These are phyloP conservation scores for Lamprologus lemairii DNA, from an alignment of 2,113 vertebrate genomes.

Conservation along the genomic window DNA sequence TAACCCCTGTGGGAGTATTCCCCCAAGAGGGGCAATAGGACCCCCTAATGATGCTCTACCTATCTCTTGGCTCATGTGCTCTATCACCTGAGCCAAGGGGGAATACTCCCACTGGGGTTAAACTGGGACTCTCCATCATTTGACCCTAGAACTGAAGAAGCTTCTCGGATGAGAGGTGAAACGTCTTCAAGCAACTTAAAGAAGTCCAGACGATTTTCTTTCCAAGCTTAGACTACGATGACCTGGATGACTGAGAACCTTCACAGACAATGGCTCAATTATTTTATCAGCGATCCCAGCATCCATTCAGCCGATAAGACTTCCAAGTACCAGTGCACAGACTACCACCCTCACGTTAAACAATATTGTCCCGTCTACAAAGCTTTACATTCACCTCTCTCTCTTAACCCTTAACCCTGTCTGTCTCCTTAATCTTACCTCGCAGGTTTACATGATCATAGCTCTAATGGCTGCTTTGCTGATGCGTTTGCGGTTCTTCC, in stretches of 20 bases:
- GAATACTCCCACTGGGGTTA: too few species aligned
- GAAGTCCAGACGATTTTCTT: not conserved
- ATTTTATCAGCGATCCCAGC: not conserved
- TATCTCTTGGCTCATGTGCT: too few species aligned
- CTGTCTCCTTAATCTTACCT: not conserved
- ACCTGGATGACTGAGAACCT: not conserved
- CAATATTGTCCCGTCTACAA: not conserved
- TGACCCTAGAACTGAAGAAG: not conserved
- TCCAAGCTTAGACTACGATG: not conserved
- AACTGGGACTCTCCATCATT: not conserved
- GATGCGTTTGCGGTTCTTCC: slow-evolving; percentile 65
- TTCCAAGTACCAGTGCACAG: not conserved
- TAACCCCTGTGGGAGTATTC: too few species aligned
- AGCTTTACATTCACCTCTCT: not conserved
- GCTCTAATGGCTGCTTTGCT: slow-evolving; percentile 71
- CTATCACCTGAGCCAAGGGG: too few species aligned
- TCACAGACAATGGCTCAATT: not conserved
- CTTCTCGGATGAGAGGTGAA: not conserved
- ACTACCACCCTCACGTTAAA: not conserved
- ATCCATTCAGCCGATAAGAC: not conserved
- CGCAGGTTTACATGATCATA: slow-evolving; percentile 66
- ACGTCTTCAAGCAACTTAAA: fast-evolving
- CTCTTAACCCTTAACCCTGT: not conserved
- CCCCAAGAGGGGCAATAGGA: too few species aligned
- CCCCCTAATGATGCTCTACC: too few species aligned